Evolutionary conservation across 2,797 vertebrate species (phyloP).

Genomic region (Protosalanx chinensis): DNA sequence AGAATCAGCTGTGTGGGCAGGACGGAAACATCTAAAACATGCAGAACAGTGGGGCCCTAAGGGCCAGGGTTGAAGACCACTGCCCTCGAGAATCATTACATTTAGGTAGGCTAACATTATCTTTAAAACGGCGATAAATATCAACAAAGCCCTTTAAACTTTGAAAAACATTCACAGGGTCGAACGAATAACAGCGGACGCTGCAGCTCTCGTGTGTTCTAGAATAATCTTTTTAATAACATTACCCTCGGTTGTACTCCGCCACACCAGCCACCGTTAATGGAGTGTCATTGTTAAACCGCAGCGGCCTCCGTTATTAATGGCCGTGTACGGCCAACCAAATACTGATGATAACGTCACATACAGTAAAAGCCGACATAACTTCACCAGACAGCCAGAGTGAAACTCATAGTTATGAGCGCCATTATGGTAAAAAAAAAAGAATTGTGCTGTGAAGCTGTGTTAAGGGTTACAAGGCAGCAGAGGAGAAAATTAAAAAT

Average conservation of each 20-base stretch:
- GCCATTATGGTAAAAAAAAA: conserved; percentile 60
- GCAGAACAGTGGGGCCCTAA: too few relatives aligned
- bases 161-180: too few relatives aligned
- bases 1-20: too few relatives aligned
- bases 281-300: conserved; percentile 77
- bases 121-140: too few relatives aligned
- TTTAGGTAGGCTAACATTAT: too few relatives aligned
- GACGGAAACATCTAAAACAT: too few relatives aligned
- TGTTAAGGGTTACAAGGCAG: conserved; percentile 62
- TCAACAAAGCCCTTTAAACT: too few relatives aligned
- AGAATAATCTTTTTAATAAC: conserved; percentile 77
- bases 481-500: conserved; percentile 72
- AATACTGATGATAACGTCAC: conserved; percentile 70
- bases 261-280: conserved; percentile 66
- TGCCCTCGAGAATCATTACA: too few relatives aligned
- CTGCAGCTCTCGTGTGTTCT: conserved; percentile 38
- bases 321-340: conserved; percentile 66
- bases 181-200: conserved; percentile 6
- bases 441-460: conserved; percentile 41
- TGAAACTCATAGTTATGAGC: conserved; percentile 69
- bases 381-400: conserved; percentile 69
- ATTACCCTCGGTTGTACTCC: conserved; percentile 66
- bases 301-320: conserved; percentile 72
- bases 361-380: conserved; percentile 65
- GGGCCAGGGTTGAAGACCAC: too few relatives aligned